phyloP scores from a whole-genome alignment of 2,797 vertebrate genomes.

The Carcharodon carcharias region DNA sequence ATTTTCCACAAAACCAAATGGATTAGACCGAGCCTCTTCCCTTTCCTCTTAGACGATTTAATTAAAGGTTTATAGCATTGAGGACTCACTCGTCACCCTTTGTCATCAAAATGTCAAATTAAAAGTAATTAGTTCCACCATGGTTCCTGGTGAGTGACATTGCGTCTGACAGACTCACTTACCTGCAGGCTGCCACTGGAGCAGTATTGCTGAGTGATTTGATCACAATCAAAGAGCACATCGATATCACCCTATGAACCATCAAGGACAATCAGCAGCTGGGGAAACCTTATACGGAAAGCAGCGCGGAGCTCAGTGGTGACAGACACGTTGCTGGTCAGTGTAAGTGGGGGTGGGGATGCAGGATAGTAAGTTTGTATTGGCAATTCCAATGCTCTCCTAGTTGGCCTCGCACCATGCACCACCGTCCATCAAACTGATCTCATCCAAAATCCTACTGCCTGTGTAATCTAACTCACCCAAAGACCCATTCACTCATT shows the following conservation, averaged over 20 bases:
- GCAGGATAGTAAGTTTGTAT: not conserved
- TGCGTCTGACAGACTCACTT: not conserved
- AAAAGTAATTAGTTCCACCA: slow-evolving; percentile 30
- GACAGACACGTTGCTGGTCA: not conserved
- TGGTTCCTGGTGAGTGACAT: slow-evolving; percentile 10
- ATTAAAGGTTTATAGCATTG: not conserved
- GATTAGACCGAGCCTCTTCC: not conserved
- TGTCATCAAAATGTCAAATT: slow-evolving; percentile 27
- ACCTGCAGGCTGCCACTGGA: not conserved
- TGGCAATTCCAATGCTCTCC: not conserved
- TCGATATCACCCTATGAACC: not conserved
- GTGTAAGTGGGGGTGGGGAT: not conserved
- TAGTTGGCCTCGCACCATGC: not conserved
- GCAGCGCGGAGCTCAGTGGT: no score
- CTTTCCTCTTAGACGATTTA: not conserved
- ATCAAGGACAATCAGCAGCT: not conserved
- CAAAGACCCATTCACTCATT: not conserved
- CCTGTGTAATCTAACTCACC: not conserved
- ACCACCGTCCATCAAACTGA: not conserved
- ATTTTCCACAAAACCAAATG: not conserved
- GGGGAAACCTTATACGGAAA: not conserved
- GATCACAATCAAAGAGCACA: not conserved
- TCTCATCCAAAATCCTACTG: not conserved
- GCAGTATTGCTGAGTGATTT: not conserved
- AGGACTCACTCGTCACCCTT: not conserved